These are phyloP conservation scores for Acromyrmex heyeri DNA, from an alignment of 1,140 invertebrate genomes.

Conservation along the genomic window DNA sequence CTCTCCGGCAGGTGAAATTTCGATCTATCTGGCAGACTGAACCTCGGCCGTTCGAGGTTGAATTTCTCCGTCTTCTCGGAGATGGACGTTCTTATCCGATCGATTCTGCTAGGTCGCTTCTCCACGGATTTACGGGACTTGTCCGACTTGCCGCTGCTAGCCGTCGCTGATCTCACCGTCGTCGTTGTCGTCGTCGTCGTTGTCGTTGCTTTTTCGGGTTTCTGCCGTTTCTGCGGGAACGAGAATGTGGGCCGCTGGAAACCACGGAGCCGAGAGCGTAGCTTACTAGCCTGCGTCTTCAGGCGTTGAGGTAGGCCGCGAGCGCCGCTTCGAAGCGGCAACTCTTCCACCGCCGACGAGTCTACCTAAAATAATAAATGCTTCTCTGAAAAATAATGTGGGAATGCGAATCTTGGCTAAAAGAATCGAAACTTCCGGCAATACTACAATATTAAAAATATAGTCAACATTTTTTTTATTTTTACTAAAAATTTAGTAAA, in stretches of 20 bases:
- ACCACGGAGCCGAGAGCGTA: slow-evolving; percentile 82
- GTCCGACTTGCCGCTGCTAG: slow-evolving; percentile 71
- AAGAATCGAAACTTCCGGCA: neutral
- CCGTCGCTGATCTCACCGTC: slow-evolving; percentile 49
- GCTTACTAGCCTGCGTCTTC: slow-evolving; percentile 83
- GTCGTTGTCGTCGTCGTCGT: slow-evolving; percentile 52
- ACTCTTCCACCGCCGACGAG: slow-evolving; percentile 88
- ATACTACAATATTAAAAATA: neutral
- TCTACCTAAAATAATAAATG: slow-evolving; percentile 85
- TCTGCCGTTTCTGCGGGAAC: slow-evolving; percentile 75
- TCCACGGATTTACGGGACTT: slow-evolving; percentile 59
- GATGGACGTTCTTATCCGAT: slow-evolving; percentile 83
- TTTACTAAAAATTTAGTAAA: neutral
- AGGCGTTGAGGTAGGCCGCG: slow-evolving; percentile 82
- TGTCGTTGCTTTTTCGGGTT: slow-evolving; percentile 66
- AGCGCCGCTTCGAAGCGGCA: slow-evolving; percentile 87
- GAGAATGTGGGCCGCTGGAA: slow-evolving; percentile 83
- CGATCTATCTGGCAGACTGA: slow-evolving; percentile 88
- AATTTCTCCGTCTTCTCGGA: slow-evolving; percentile 87
- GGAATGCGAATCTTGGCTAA: neutral
- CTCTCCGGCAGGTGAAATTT: slow-evolving; percentile 89
- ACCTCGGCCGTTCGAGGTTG: slow-evolving; percentile 87
- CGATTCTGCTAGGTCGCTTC: slow-evolving; percentile 81
- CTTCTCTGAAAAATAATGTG: slow-evolving; percentile 9
- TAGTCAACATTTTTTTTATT: neutral